Evolutionary conservation across 2,888 invertebrate species (phyloP), one percentile per base, ranked within the genome.

Genomic region (Bombyx huttoni): DNA sequence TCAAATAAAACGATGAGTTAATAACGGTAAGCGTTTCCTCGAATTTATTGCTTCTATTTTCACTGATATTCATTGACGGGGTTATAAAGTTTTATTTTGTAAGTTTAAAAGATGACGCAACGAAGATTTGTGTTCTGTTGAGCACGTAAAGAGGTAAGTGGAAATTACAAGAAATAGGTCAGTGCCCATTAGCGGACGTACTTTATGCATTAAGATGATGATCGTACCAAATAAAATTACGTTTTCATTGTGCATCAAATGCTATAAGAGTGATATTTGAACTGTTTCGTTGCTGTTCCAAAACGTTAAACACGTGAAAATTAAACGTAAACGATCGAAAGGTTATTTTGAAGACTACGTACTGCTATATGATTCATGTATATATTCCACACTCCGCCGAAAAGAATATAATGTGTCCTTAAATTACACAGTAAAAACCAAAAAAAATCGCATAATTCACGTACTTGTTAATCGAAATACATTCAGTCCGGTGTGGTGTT

Each of bases 391-490:
- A 40, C 24, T 24, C 24, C 24, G 40, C 40, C 0, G 12, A 12
- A 10, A 40, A 40, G 12, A 40, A 10, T 7, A 1, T 10, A 2
- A 40, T 40, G 40, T 40, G 24, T 3, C 5, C 24, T 24, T 24
- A 40, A 40, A 40, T 40, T 12, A 40, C 40, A 40, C 40, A 40
- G 12, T 40, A 40, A 40, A 40, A 40, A 8, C 9, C 12, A 40
- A 8, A 40, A 40, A n/a, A 40, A 40, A 8, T 13, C 13, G 7
- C n/a, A 8, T 34, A 34, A 34, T 8, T 13, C 13, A 34, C n/a
- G 35, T 35, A 49, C 12, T 62, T 69, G 67, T 62, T 69, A 68
- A 69, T 64, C 54, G 56, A 53, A 48, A 55, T 45, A 40, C 56
- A 56, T 51, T 40, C 49, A 53, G 57, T 56, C 51, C 50, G 50